These are phyloP conservation scores for Tangara arthus DNA, from an alignment of 2,797 vertebrate genomes.

Conservation along the genomic window DNA sequence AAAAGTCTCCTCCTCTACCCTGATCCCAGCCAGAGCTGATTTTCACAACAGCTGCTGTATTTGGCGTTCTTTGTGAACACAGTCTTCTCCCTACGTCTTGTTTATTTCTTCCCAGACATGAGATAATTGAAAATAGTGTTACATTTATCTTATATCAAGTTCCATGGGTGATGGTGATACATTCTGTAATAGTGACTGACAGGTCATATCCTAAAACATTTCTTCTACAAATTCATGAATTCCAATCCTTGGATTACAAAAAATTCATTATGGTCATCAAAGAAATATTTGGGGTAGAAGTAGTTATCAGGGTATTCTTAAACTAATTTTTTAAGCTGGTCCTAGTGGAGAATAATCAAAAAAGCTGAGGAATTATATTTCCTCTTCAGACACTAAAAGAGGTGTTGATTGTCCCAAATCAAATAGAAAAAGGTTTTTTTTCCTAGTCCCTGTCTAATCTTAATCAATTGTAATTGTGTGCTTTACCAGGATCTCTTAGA, in stretches of 20 bases:
- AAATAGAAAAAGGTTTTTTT: neutral
- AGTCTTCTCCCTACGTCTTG: too few species aligned
- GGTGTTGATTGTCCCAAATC: neutral
- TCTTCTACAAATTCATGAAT: neutral
- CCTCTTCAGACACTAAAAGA: neutral
- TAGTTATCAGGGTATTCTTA: neutral
- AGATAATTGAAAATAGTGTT: neutral
- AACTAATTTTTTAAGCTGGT: neutral
- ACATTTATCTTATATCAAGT: neutral
- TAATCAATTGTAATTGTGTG: neutral
- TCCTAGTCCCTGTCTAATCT: neutral
- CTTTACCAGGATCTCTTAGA: neutral
- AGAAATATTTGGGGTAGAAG: neutral
- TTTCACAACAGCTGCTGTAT: neutral
- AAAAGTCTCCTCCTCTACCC: neutral
- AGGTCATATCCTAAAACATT: neutral
- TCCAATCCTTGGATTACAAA: neutral
- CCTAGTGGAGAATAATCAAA: neutral
- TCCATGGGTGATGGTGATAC: neutral
- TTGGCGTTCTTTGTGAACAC: neutral
- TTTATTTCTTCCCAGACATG: neutral
- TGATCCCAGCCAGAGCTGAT: rapidly evolving
- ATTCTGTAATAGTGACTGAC: neutral
- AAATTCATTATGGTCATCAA: neutral
- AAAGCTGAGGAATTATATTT: neutral